Conservation (phyloP, 1,140 invertebrate genomes). For the Diabrotica undecimpunctata region DNA sequence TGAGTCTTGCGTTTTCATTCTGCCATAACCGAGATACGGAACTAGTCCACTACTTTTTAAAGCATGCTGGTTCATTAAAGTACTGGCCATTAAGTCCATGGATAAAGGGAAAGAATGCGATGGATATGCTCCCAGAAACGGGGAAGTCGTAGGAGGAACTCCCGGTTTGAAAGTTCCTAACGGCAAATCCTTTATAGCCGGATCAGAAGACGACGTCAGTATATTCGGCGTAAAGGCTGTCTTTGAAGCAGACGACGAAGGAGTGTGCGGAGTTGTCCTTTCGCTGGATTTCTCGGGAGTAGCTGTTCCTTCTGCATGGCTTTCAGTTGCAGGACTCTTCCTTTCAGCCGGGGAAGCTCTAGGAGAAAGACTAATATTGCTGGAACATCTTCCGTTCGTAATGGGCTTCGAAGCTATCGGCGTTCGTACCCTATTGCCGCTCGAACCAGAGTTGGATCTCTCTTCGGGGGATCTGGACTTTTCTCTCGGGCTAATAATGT, state of each 20-base stretch:
- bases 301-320: slow-evolving; percentile 25
- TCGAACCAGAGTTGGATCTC: slow-evolving; percentile 45
- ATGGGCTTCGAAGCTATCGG: slow-evolving; percentile 49
- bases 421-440: slow-evolving; percentile 54
- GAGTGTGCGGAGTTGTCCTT: slow-evolving; percentile 43
- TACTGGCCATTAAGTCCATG: slow-evolving; percentile 70
- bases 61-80: slow-evolving; percentile 67
- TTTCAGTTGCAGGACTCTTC: slow-evolving; percentile 47
- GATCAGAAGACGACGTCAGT: slow-evolving; percentile 53
- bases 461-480: slow-evolving; percentile 59
- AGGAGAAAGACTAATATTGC: slow-evolving; percentile 62
- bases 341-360: slow-evolving; percentile 51
- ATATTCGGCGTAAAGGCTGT: slow-evolving; percentile 51
- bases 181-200: slow-evolving; percentile 61
- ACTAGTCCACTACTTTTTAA: slow-evolving; percentile 61
- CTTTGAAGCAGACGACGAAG: slow-evolving; percentile 38
- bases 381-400: slow-evolving; percentile 53
- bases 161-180: slow-evolving; percentile 63
- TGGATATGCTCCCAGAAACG: slow-evolving; percentile 54
- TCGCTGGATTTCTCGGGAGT: slow-evolving; percentile 40
- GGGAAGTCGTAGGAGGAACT: slow-evolving; percentile 52
- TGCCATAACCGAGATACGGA: slow-evolving; percentile 69
- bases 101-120: slow-evolving; percentile 51
- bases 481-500: slow-evolving; percentile 66
- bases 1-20: slow-evolving; percentile 60